phyloP scores from a whole-genome alignment of 2,113 vertebrate species.

The Hydrochoerus hydrochaeris region DNA sequence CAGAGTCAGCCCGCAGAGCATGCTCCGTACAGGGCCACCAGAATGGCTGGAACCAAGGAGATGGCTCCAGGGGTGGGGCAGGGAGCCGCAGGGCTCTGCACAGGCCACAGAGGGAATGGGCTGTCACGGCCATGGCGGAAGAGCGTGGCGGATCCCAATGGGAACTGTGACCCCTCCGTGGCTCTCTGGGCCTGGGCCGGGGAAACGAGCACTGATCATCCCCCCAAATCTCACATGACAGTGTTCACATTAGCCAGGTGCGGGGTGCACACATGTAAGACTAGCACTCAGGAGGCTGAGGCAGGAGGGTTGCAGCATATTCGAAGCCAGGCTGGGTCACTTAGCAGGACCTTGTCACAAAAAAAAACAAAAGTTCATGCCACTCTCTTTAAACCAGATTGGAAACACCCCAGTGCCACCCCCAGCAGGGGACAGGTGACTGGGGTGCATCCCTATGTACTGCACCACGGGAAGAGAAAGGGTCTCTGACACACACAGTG shows the following conservation, averaged over 20 bases:
- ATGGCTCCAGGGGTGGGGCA: background rate
- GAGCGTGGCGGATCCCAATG: background rate
- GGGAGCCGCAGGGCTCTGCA: background rate
- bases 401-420: background rate
- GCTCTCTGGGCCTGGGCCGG: background rate
- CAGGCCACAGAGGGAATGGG: background rate
- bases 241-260: background rate
- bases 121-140: background rate
- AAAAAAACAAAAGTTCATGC: background rate
- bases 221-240: background rate
- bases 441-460: fast-evolving
- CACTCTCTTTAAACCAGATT: background rate
- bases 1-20: background rate
- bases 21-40: background rate
- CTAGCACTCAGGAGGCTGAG: background rate
- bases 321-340: background rate
- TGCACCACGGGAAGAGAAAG: background rate
- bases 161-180: background rate
- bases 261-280: background rate
- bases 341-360: background rate
- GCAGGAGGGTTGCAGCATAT: background rate
- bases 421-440: fast-evolving
- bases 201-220: background rate
- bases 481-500: fast-evolving
- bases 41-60: background rate